Evolutionary conservation across 2,113 vertebrate genomes (phyloP).

Genomic region (Noturus placidus): DNA sequence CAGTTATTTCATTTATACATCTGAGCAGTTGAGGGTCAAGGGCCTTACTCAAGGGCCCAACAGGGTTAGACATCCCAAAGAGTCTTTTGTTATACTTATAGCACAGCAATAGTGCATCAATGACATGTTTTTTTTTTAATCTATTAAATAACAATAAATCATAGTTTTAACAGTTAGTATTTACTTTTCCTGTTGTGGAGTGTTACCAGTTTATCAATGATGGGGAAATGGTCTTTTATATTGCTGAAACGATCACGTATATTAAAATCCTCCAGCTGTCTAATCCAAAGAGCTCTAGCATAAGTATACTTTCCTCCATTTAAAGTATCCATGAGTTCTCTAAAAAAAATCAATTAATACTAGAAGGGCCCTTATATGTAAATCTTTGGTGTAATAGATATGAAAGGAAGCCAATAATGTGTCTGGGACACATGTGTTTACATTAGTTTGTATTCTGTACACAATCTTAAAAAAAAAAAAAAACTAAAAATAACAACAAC

Average conservation of each 20-base stretch:
- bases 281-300: slow-evolving; percentile 17
- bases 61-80: too few species aligned
- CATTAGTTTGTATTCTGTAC: background rate
- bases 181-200: too few species aligned
- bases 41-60: too few species aligned
- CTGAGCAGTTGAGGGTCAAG: too few species aligned
- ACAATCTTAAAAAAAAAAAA: background rate
- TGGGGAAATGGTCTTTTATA: slow-evolving; percentile 23
- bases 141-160: too few species aligned
- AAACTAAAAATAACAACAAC: too few species aligned
- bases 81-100: too few species aligned
- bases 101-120: too few species aligned
- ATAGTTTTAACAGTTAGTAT: too few species aligned
- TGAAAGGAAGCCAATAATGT: slow-evolving; percentile 3
- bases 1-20: too few species aligned
- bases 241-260: background rate
- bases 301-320: background rate
- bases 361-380: background rate
- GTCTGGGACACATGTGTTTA: slow-evolving; percentile 23
- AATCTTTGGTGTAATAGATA: slow-evolving; percentile 1
- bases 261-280: background rate
- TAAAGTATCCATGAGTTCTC: background rate
- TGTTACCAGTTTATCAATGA: too few species aligned
- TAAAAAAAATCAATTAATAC: background rate
- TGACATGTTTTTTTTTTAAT: too few species aligned